Percentiles rank a stretch among this genome's conserved stretches.
Conservation (phyloP, 1,140 invertebrate species). For the Triops longicaudatus region DNA sequence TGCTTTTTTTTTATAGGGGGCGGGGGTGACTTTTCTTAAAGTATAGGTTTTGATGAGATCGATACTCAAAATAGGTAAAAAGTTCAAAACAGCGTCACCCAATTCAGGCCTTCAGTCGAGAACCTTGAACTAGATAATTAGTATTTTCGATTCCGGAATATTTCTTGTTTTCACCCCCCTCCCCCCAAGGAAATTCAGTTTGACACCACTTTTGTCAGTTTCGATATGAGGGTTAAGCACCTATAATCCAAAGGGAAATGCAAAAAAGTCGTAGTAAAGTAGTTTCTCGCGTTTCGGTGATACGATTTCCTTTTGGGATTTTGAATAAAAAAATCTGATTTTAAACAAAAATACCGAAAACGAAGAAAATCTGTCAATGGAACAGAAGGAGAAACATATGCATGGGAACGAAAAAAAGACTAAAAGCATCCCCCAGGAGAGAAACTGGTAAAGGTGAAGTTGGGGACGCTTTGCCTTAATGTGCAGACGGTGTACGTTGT, state of each 20-base stretch:
- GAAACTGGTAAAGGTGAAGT: not conserved
- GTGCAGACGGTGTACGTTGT: constrained; percentile 10
- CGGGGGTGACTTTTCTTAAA: too few species aligned
- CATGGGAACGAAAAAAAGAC: not conserved
- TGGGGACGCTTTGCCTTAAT: not conserved
- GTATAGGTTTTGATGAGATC: too few species aligned
- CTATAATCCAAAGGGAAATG: not conserved
- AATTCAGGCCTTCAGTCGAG: too few species aligned
- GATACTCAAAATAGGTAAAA: too few species aligned
- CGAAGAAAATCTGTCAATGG: not conserved
- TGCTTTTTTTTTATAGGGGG: too few species aligned
- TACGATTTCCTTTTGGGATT: too few species aligned
- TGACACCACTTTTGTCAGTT: not conserved
- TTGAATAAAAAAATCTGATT: too few species aligned
- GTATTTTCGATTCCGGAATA: too few species aligned
- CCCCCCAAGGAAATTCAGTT: not conserved
- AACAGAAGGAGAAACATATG: not conserved
- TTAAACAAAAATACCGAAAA: not conserved
- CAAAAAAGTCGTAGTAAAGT: not conserved
- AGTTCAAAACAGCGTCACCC: too few species aligned
- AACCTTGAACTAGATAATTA: too few species aligned
- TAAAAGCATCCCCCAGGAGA: not conserved
- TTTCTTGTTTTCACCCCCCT: not conserved
- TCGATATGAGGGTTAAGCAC: not conserved
- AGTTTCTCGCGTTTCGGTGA: not conserved